Evolutionary conservation across 2,797 vertebrate genomes (phyloP).

Genomic region (Paramormyrops hopkinsi): DNA sequence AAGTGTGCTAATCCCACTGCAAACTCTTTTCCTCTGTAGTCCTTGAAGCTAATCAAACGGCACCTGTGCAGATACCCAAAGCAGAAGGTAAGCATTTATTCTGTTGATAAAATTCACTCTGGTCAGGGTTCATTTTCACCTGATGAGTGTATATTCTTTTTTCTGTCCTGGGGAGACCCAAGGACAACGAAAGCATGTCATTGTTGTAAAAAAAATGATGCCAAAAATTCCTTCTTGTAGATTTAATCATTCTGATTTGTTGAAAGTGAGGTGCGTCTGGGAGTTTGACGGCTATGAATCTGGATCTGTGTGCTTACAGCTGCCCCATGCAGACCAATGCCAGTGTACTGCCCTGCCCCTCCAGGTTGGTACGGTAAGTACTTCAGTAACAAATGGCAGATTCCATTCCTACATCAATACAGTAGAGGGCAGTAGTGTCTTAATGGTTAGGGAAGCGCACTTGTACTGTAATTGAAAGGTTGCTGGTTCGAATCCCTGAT

Average conservation of each 20-base stretch:
- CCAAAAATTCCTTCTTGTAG: background rate
- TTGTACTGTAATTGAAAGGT: too few relatives aligned
- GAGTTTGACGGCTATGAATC: background rate
- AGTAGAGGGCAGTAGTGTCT: background rate
- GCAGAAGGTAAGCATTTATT: constrained; percentile 31
- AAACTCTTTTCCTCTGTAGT: constrained; percentile 15
- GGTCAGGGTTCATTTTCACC: background rate
- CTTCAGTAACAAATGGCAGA: background rate
- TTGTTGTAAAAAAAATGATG: background rate
- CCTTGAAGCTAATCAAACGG: constrained; percentile 31
- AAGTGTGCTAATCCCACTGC: background rate
- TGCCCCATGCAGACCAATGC: constrained; percentile 60
- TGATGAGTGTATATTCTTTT: background rate
- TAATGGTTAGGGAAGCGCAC: background rate
- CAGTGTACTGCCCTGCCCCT: constrained; percentile 65
- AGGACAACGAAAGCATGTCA: background rate
- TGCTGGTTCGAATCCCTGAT: background rate
- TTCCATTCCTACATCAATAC: background rate
- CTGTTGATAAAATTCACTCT: background rate
- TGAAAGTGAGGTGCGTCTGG: constrained; percentile 21
- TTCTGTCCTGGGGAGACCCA: background rate
- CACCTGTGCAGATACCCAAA: constrained; percentile 28
- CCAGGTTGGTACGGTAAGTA: constrained; percentile 60
- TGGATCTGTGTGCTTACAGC: constrained; percentile 29
- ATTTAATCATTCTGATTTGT: background rate